A percentile compares a stretch with the other conserved stretches of the same genome.
These are phyloP conservation scores for Salminus brasiliensis DNA, from an alignment of 2,113 vertebrate genomes.

Conservation along the genomic window DNA sequence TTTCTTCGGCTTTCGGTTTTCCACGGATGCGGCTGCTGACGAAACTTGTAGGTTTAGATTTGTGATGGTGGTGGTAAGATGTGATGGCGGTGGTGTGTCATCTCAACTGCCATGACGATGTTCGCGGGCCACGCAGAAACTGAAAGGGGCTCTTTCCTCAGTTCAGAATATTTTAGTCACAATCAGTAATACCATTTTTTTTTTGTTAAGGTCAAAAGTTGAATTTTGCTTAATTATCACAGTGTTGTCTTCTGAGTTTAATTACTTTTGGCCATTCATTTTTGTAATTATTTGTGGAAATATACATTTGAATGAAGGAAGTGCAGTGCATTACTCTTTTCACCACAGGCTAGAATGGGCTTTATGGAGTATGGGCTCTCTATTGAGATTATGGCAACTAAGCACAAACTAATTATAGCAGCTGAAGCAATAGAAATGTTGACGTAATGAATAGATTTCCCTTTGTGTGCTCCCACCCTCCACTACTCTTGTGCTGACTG, in stretches of 20 bases:
- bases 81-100: no score
- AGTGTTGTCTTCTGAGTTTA: no score
- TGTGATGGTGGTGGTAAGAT: neutral
- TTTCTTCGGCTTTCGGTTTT: constrained; percentile 16
- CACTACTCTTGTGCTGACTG: neutral
- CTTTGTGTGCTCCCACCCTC: neutral
- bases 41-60: constrained; percentile 13
- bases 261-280: no score
- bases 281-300: no score
- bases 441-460: neutral
- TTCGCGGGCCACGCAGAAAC: constrained; percentile 31
- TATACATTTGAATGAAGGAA: neutral
- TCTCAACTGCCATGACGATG: constrained; percentile 13
- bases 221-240: no score
- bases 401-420: neutral
- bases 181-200: no score
- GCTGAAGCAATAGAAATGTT: neutral
- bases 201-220: no score
- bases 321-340: neutral
- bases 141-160: neutral
- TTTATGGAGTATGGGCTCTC: no score
- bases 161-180: constrained; percentile 1
- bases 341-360: no score
- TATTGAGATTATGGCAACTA: neutral
- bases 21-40: constrained; percentile 1